Conservation (phyloP, 2,113 vertebrate species). For the Calypte anna region DNA sequence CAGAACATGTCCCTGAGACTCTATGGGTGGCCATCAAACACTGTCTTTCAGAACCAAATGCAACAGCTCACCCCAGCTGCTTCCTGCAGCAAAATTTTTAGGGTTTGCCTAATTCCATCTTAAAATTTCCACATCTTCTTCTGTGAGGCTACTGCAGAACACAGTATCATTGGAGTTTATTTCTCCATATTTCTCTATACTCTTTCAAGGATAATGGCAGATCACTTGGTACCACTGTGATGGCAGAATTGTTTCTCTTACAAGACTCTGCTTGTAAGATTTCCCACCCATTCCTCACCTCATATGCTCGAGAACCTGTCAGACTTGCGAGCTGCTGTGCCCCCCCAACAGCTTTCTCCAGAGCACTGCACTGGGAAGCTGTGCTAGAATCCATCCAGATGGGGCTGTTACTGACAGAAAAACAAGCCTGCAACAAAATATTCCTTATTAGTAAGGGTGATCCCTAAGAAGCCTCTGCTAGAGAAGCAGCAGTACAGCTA, state of each 20-base stretch:
- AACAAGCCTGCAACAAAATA: slow-evolving; percentile 77
- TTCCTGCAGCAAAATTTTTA: background rate
- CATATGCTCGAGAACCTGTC: slow-evolving; percentile 93
- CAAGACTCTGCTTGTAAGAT: background rate
- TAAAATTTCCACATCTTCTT: background rate
- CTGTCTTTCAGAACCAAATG: background rate
- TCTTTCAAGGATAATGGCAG: background rate
- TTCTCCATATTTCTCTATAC: no score
- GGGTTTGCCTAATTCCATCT: background rate
- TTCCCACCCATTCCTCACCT: slow-evolving; percentile 75
- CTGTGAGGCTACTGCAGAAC: background rate
- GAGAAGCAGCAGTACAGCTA: background rate
- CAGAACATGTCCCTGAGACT: background rate
- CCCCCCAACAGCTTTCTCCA: slow-evolving; percentile 85
- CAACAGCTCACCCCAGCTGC: background rate
- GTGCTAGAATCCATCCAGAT: slow-evolving; percentile 98
- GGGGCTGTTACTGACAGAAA: slow-evolving; percentile 83
- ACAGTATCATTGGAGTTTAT: background rate
- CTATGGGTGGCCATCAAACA: background rate
- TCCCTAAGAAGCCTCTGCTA: background rate
- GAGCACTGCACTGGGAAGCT: slow-evolving; percentile 78
- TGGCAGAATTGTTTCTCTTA: background rate
- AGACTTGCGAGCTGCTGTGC: slow-evolving; percentile 81
- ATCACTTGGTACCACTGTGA: background rate
- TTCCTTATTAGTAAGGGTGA: background rate